Conservation (phyloP, 2,888 invertebrate genomes). For the Coenonympha arcania region DNA sequence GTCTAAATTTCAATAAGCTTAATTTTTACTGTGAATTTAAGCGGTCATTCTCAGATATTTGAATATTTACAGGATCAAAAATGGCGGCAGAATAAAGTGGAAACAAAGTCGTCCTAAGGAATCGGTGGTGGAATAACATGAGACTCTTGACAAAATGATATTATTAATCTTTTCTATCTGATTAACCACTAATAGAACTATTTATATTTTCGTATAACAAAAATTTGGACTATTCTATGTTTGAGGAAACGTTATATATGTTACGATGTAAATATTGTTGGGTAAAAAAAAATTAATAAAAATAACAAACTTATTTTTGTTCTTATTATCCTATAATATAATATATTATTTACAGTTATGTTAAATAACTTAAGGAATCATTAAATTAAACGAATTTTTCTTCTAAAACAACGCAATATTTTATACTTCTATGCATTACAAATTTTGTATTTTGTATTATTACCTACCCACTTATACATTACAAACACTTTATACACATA, state of each 20-base stretch:
- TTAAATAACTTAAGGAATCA: constrained; percentile 22
- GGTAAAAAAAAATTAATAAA: constrained; percentile 35
- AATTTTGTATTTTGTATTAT: background rate
- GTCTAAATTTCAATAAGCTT: too few relatives aligned
- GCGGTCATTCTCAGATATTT: constrained; percentile 8
- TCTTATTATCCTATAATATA: constrained; percentile 24
- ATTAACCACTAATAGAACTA: constrained; percentile 25
- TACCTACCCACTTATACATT: background rate
- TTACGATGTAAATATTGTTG: constrained; percentile 53
- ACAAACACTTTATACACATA: background rate
- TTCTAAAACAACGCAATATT: constrained; percentile 9
- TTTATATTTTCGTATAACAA: constrained; percentile 44
- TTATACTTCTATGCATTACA: constrained; percentile 10
- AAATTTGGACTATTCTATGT: constrained; percentile 33
- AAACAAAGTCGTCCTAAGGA: constrained; percentile 34
- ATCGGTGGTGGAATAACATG: constrained; percentile 32
- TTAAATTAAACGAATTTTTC: constrained; percentile 4
- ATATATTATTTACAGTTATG: constrained; percentile 1
- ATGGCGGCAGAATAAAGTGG: constrained; percentile 67
- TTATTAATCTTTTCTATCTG: constrained; percentile 35
- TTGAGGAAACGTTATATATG: constrained; percentile 44
- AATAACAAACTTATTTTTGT: constrained; percentile 25
- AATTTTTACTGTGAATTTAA: too few relatives aligned
- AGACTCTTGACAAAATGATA: constrained; percentile 30
- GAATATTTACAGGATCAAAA: constrained; percentile 65